Conservation (phyloP, 2,888 invertebrate genomes). For the Anorthoa munda region DNA sequence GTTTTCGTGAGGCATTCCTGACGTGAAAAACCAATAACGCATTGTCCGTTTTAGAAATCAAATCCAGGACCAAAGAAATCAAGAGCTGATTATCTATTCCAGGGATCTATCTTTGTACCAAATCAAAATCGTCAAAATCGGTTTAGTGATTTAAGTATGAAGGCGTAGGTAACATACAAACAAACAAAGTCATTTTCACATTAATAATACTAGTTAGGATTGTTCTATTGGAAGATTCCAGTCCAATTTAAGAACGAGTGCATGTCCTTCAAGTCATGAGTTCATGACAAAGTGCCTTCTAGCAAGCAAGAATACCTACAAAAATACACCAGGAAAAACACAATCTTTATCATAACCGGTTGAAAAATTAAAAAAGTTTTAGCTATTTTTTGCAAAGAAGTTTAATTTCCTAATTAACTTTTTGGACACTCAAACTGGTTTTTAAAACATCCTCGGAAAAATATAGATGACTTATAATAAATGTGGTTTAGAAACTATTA, state of each 20-base stretch:
- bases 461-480: not conserved
- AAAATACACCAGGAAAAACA: constrained; percentile 5
- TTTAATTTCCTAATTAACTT: not conserved
- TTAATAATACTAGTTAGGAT: no score
- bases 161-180: no score
- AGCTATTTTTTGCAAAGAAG: not conserved
- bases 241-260: not conserved
- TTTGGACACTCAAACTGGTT: constrained; percentile 1
- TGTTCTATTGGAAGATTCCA: not conserved
- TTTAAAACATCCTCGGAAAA: not conserved
- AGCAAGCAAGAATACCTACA: constrained; percentile 3
- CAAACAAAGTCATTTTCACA: no score
- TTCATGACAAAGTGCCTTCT: not conserved
- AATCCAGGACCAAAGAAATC: no score
- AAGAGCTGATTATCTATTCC: no score
- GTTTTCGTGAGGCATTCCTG: no score
- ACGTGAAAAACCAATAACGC: no score
- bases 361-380: not conserved
- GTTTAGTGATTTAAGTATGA: no score
- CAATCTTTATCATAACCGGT: not conserved
- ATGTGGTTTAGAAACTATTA: not conserved
- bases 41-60: not conserved
- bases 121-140: no score
- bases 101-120: no score
- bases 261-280: not conserved